Evolutionary conservation across 1,140 invertebrate species (phyloP), one percentile per base, ranked within the genome.

Genomic region (Nasonia vitripennis): DNA sequence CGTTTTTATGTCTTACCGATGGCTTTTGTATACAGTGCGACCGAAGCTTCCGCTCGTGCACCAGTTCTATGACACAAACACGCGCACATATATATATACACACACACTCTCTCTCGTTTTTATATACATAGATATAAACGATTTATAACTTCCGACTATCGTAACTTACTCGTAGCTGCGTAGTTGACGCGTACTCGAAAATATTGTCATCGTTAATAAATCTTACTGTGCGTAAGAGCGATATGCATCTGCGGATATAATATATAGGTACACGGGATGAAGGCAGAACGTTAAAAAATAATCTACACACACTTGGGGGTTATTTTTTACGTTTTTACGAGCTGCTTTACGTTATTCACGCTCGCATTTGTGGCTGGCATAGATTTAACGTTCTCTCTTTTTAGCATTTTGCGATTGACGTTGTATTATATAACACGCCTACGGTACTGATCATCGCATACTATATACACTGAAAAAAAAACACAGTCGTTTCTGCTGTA

Each of bases 101-200:
- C n/a, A 5, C 20, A 5, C 55, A 20, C 5, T 3, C 20, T 62
- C 48, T 31, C 74, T 77, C n/a, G 20, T 45, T 78, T 78, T 55
- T 78, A 78, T 55, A 51, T 55, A 37, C 55, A 37, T 78, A 48
- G 45, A 31, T 31, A 78, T 78, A 78, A 78, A 78, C 75, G 75
- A 55, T 78, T 78, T 51, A 78, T 78, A 78, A 78, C 75, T 78
- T 78, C 45, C 75, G 75, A 51, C 75, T 37, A 37, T 78, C 75
- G 75, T 78, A 78, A 78, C 9, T 51, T 78, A 78, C 27, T 62
- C 45, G 75, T 78, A 78, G 75, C n/a, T 78, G n/a, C 45, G 75
- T 78, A 78, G 75, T 51, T 78, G 75, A 78, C 75, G 75, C 45
- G 45, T 78, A 78, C 20, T 78, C 41, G 17, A 55, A 78, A 78